Evolutionary conservation across 2,888 invertebrate genomes (phyloP).

Genomic region (Tetanocera ferruginea): DNA sequence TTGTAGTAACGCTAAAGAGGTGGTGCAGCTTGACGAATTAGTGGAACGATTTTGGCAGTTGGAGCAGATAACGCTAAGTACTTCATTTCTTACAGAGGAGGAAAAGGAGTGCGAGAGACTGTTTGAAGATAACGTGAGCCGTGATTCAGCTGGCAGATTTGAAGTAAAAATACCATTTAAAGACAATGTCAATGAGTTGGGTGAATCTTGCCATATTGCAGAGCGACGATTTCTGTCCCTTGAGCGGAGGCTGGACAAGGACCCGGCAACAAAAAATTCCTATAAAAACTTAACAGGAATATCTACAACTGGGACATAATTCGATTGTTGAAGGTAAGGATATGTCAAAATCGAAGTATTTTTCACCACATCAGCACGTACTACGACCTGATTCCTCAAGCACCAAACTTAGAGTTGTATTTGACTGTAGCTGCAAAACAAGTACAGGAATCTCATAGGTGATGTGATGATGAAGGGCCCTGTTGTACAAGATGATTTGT

Average conservation of each 20-base stretch:
- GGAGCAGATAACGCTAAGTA: background rate
- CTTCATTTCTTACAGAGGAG: conserved; percentile 21
- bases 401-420: too few relatives aligned
- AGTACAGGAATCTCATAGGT: too few relatives aligned
- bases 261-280: conserved; percentile 9
- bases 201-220: background rate
- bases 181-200: background rate
- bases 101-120: conserved; percentile 27
- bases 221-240: conserved; percentile 24
- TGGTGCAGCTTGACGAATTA: too few relatives aligned
- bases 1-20: too few relatives aligned
- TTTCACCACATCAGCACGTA: conserved; percentile 35
- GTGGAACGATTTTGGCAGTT: too few relatives aligned
- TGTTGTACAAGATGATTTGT: too few relatives aligned
- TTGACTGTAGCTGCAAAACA: too few relatives aligned
- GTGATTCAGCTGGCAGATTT: conserved; percentile 2
- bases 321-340: conserved; percentile 12
- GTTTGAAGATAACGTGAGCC: conserved; percentile 19
- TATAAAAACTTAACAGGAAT: conserved; percentile 25
- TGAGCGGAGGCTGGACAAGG: conserved; percentile 7
- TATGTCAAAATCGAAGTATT: background rate
- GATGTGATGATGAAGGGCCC: too few relatives aligned
- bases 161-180: too few relatives aligned
- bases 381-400: too few relatives aligned
- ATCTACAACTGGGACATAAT: conserved; percentile 22